These are phyloP conservation scores for Drosophila gunungcola DNA, from an alignment of 1,140 invertebrate species.

Conservation along the genomic window DNA sequence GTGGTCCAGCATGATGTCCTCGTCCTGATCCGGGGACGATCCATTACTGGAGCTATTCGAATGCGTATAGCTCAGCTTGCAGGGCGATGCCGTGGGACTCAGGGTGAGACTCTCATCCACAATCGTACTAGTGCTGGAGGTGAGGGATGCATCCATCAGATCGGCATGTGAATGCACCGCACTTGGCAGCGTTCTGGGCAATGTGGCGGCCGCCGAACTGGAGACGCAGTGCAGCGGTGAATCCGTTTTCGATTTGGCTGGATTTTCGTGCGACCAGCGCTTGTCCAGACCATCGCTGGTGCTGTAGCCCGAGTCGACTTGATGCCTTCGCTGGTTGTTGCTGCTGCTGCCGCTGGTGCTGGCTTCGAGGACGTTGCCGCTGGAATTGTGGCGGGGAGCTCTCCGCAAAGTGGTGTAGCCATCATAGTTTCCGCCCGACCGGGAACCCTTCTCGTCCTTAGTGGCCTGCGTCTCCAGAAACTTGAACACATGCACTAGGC, in stretches of 20 bases:
- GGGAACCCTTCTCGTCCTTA: conserved; percentile 87
- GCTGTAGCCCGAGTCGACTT: conserved; percentile 95
- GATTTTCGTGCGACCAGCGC: conserved; percentile 93
- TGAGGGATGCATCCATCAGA: conserved; percentile 78
- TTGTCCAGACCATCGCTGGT: conserved; percentile 92
- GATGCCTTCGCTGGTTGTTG: conserved; percentile 86
- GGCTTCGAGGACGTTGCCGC: conserved; percentile 86
- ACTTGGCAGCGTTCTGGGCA: conserved; percentile 57
- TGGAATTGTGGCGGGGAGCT: conserved; percentile 84
- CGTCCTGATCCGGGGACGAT: conserved; percentile 83
- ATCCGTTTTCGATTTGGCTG: conserved; percentile 68
- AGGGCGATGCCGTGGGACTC: conserved; percentile 59
- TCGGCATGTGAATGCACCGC: conserved; percentile 56
- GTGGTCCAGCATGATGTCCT: conserved; percentile 79
- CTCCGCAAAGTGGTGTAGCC: conserved; percentile 79
- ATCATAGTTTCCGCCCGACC: conserved; percentile 78
- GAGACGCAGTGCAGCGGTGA: conserved; percentile 62
- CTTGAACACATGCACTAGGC: conserved; percentile 97
- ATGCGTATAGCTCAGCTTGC: conserved; percentile 62
- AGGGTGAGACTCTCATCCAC: conserved; percentile 78
- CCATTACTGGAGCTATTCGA: conserved; percentile 80
- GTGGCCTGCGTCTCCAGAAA: conserved; percentile 95
- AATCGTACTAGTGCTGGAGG: conserved; percentile 80
- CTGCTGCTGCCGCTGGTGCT: conserved; percentile 25
- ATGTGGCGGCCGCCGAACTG: conserved; percentile 35